Conservation (phyloP, 2,113 vertebrate species). For the Peucedramus taeniatus region DNA sequence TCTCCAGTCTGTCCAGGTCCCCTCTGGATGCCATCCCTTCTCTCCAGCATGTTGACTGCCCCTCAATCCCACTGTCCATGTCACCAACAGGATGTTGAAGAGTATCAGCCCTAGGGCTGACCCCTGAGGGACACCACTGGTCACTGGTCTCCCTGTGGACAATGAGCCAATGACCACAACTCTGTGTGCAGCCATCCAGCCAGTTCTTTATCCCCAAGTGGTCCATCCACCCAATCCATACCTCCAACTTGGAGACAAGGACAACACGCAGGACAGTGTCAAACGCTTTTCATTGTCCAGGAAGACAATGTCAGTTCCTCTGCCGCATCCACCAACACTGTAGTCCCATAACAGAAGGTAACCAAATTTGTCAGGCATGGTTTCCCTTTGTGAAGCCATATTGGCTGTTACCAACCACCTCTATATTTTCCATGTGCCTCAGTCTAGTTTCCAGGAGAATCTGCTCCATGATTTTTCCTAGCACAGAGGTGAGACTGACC, state of each 20-base stretch:
- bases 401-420: not conserved
- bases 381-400: not conserved
- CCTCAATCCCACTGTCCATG: not conserved
- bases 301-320: not conserved
- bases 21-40: not conserved
- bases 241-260: not conserved
- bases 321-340: not conserved
- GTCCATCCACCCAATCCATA: not conserved
- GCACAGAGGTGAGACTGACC: not conserved
- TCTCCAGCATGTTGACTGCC: fast-evolving
- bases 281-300: fast-evolving
- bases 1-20: not conserved
- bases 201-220: not conserved
- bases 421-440: not conserved
- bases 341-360: not conserved
- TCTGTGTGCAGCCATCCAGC: not conserved
- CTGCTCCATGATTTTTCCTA: not conserved
- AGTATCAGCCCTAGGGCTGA: not conserved
- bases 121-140: not conserved
- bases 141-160: not conserved
- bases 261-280: not conserved
- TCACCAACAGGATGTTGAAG: not conserved
- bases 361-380: not conserved
- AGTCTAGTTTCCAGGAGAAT: not conserved
- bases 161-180: not conserved